phyloP scores from a whole-genome alignment of 2,797 vertebrate species.

The Yasuhikotakia modesta region DNA sequence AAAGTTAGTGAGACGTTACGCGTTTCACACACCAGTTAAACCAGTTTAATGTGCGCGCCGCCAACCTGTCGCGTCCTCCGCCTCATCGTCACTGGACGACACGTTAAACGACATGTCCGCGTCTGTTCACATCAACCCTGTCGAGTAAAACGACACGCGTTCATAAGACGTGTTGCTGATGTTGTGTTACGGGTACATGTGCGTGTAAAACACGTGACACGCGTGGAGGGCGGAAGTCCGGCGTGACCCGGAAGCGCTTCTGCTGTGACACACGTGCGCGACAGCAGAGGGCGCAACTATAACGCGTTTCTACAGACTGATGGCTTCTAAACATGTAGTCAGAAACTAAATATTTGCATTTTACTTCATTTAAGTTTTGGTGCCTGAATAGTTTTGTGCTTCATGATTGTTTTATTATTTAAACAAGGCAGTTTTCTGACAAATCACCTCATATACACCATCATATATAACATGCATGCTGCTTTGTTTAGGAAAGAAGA shows the following conservation, averaged over 20 bases:
- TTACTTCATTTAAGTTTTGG: no score
- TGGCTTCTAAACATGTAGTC: no score
- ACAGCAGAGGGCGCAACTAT: slow-evolving; percentile 2
- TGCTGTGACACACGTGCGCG: no score
- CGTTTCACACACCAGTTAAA: background rate
- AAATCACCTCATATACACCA: no score
- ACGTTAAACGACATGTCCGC: slow-evolving; percentile 17
- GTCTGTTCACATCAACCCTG: no score
- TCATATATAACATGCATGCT: no score
- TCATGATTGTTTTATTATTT: no score
- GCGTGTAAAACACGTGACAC: slow-evolving; percentile 17
- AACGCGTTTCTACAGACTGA: background rate
- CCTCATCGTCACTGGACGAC: background rate
- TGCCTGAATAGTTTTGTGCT: no score
- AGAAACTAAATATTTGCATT: no score
- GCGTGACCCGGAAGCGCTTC: slow-evolving; percentile 47
- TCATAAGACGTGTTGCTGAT: background rate
- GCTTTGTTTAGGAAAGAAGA: no score
- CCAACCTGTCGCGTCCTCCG: slow-evolving; percentile 22
- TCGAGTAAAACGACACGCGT: background rate
- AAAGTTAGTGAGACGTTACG: background rate
- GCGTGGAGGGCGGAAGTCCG: background rate
- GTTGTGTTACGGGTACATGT: background rate
- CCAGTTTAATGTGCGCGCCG: background rate
- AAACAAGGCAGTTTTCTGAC: no score